A percentile compares a stretch with the other conserved stretches of the same genome.
These are phyloP conservation scores for Amblyraja radiata DNA, from an alignment of 2,797 vertebrate genomes.

Conservation along the genomic window DNA sequence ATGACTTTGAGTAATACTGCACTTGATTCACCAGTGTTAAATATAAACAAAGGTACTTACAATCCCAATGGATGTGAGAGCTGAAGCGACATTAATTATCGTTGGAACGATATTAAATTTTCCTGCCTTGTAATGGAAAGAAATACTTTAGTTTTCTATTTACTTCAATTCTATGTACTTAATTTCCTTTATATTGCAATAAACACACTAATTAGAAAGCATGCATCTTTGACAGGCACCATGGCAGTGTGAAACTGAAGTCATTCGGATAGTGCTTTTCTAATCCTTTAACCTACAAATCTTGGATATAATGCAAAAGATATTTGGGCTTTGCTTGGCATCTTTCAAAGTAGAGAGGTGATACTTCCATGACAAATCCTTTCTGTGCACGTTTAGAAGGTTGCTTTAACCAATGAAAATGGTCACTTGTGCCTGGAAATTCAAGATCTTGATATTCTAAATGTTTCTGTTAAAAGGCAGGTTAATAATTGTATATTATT, in stretches of 20 bases:
- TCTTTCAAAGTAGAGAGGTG: neutral
- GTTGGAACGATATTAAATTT: slow-evolving; percentile 86
- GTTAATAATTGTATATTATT: neutral
- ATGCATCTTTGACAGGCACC: neutral
- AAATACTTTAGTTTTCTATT: neutral
- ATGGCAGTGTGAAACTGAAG: neutral
- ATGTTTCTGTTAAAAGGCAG: neutral
- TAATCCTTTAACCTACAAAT: neutral
- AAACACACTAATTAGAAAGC: neutral
- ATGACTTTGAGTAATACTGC: neutral
- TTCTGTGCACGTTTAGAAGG: neutral
- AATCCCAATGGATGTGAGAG: slow-evolving; percentile 82
- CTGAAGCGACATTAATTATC: slow-evolving; percentile 81
- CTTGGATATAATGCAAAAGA: neutral
- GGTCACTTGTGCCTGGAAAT: neutral
- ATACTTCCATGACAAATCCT: neutral
- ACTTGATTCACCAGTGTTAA: neutral
- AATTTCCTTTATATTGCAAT: neutral
- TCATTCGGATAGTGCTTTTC: neutral
- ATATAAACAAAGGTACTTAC: slow-evolving; percentile 58
- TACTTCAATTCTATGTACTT: neutral
- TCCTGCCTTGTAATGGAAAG: slow-evolving; percentile 64
- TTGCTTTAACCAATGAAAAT: neutral
- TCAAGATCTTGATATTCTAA: neutral
- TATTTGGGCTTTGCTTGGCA: neutral